A percentile compares a stretch with the other conserved stretches of the same genome.
Conservation (phyloP, 2,888 invertebrate species). For the Thumatha senex region DNA sequence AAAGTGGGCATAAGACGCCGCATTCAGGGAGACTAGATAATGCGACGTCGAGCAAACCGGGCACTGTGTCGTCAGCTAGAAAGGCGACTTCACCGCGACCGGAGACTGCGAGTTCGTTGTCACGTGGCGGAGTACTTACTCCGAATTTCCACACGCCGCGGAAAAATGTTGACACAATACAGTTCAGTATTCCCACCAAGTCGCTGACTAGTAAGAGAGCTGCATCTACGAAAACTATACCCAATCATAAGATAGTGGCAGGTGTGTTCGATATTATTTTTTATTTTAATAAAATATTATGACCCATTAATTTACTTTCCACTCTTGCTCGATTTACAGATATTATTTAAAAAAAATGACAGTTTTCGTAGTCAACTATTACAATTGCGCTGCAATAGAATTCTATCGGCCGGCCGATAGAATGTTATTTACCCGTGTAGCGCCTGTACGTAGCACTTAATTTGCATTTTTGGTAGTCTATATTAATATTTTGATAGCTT, state of each 20-base stretch:
- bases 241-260: slow-evolving; percentile 72
- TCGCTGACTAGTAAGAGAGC: slow-evolving; percentile 52
- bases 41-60: slow-evolving; percentile 47
- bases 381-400: too few species aligned
- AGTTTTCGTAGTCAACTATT: too few species aligned
- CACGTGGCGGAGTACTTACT: slow-evolving; percentile 39
- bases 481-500: too few species aligned
- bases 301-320: too few species aligned
- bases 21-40: slow-evolving; percentile 41
- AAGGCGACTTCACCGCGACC: slow-evolving; percentile 41
- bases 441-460: too few species aligned
- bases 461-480: too few species aligned
- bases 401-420: too few species aligned
- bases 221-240: slow-evolving; percentile 47
- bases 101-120: slow-evolving; percentile 49
- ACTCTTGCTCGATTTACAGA: too few species aligned
- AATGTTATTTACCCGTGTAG: too few species aligned
- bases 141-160: slow-evolving; percentile 54
- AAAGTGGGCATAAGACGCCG: slow-evolving; percentile 47
- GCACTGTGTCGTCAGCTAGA: slow-evolving; percentile 37
- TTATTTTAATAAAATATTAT: neutral
- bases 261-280: slow-evolving; percentile 43
- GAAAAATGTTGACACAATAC: slow-evolving; percentile 54
- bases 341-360: too few species aligned
- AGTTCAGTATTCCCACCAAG: slow-evolving; percentile 57